phyloP scores from a whole-genome alignment of 2,113 vertebrate species.

The Ramphastos sulfuratus region DNA sequence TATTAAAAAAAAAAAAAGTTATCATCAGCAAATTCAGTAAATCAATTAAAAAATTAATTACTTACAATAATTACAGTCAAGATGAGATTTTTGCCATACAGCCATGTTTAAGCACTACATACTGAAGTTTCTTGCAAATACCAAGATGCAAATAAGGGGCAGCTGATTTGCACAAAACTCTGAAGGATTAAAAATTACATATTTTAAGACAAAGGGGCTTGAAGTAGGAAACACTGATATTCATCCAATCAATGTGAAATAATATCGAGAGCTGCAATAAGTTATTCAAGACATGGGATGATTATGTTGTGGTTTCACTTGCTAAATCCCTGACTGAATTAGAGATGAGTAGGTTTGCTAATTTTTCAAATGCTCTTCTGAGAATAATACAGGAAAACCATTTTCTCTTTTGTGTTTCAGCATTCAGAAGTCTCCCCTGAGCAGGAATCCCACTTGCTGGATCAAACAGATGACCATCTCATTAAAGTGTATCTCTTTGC shows the following conservation, averaged over 20 bases:
- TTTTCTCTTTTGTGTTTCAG: neutral
- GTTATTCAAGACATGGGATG: neutral
- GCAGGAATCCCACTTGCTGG: neutral
- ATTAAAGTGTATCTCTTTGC: neutral
- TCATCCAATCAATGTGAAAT: neutral
- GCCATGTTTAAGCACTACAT: neutral
- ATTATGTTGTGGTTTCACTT: neutral
- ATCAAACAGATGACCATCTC: constrained; percentile 40
- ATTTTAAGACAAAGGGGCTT: neutral
- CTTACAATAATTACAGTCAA: neutral
- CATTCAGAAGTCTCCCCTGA: neutral
- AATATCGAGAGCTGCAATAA: neutral
- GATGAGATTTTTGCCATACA: neutral
- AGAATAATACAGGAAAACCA: neutral
- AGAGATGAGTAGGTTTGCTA: neutral
- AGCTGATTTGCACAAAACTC: neutral
- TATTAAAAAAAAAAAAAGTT: neutral
- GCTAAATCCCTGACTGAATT: neutral
- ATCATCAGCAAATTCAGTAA: neutral
- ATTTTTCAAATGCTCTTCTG: neutral
- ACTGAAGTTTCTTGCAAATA: neutral
- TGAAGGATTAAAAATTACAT: neutral
- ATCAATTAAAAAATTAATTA: neutral
- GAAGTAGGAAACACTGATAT: neutral
- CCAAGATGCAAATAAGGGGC: neutral